A percentile compares a stretch with the other conserved stretches of the same genome.
Conservation (phyloP, 2,797 vertebrate species). For the Vireo griseus region DNA sequence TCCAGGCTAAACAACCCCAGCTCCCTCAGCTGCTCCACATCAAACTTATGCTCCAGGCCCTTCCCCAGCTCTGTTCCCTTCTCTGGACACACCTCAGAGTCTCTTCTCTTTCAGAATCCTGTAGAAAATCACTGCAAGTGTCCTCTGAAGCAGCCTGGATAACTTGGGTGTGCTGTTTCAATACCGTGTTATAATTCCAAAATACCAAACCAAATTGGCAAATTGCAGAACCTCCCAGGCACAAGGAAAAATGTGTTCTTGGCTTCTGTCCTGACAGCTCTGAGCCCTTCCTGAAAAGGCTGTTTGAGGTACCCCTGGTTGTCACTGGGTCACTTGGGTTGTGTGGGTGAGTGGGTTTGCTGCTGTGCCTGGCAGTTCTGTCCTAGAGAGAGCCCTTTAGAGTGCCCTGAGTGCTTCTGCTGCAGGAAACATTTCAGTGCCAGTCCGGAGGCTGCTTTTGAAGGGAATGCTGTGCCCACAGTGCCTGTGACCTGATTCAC, state of each 20-base stretch:
- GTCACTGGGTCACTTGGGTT: background rate
- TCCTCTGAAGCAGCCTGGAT: background rate
- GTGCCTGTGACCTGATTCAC: accelerated
- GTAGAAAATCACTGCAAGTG: background rate
- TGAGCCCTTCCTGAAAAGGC: background rate
- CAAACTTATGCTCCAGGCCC: background rate
- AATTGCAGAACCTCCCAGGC: background rate
- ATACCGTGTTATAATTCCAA: background rate
- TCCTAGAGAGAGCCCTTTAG: background rate
- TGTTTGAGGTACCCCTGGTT: background rate
- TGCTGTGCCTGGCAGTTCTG: background rate
- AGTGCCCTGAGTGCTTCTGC: background rate
- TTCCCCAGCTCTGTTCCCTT: background rate
- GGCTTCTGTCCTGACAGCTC: background rate
- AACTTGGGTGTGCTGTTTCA: background rate
- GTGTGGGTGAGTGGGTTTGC: background rate
- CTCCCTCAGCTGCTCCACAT: background rate
- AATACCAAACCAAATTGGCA: background rate
- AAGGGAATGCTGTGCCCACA: too few species aligned
- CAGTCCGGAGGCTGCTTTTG: background rate
- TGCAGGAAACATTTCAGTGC: background rate
- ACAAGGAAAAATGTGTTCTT: background rate
- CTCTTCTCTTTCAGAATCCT: background rate
- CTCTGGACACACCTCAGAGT: background rate
- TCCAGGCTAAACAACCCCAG: background rate